Base-by-base conservation (phyloP, 1,140 invertebrate species). In the Hyles euphorbiae region DNA sequence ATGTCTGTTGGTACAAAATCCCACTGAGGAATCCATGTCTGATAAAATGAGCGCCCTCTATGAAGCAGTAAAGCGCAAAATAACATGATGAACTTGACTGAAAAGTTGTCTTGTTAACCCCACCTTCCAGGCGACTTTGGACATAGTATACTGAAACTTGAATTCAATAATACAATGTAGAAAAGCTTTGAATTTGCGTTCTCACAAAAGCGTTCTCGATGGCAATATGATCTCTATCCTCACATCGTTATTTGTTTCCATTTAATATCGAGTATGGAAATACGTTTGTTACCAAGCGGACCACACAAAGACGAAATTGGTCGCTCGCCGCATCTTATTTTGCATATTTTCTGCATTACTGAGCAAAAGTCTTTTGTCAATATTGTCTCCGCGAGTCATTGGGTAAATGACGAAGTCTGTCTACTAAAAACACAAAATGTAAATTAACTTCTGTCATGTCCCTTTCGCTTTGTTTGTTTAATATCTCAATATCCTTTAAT, bases 271-370 rank as follows among this genome's bases (percentile, higher is more conserved):
- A 61, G 53, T 67, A 63, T 61, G 57, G 55, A 56, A 67, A 64
- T 67, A 56, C 11, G n/a, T 61, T 58, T 58, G 57, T 63, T 58
- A 44, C 58, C 59, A 65, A 59, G 48, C 63, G 63, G 80, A 81
- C 80, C 78, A 83, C 80, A 81, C 80, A 83, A 66, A 67, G 70
- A 67, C 62, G 53, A 65, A 72, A 71, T 72, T 65, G 63, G 73
- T 67, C 70, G 70, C 36, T 44, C 53, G 48, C 50, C 47, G 67
- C 49, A 60, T 70, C 65, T 73, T 68, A 70, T 69, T 83, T 81
- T 81, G 81, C 81, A 84, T 81, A 84, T 76, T 78, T 81, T 74
- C 70, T 77, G 73, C 81, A 81, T 82, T 76, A 77, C 70, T 43
- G 53, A 70, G 68, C 73, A 67, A 70, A 62, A 73, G 72, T 74